Percentiles rank a stretch among this genome's conserved stretches.
phyloP scores from a whole-genome alignment of 2,113 vertebrate genomes.

The Thunnus thynnus region DNA sequence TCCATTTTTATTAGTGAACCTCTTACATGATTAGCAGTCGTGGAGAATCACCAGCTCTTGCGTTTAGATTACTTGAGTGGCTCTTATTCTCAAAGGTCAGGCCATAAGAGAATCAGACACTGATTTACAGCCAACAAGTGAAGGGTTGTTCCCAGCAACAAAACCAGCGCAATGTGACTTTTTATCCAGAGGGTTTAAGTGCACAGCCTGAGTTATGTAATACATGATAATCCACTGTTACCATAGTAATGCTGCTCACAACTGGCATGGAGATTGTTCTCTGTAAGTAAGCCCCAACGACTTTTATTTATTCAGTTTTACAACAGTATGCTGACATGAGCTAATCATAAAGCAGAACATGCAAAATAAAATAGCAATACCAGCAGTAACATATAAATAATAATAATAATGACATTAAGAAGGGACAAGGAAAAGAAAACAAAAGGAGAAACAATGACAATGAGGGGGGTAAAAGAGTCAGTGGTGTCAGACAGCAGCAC shows the following conservation, averaged over 20 bases:
- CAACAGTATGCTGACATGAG: no score
- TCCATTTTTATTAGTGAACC: neutral
- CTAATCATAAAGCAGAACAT: no score
- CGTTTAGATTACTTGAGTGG: neutral
- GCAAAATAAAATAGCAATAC: no score
- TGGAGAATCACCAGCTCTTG: neutral
- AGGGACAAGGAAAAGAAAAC: no score
- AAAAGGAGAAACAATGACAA: no score
- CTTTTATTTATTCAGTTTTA: no score
- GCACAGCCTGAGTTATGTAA: slow-evolving; percentile 80
- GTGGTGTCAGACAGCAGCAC: no score
- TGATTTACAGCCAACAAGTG: slow-evolving; percentile 19
- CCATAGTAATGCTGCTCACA: slow-evolving; percentile 79
- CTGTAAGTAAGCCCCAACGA: slow-evolving; percentile 44
- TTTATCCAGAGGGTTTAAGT: slow-evolving; percentile 78
- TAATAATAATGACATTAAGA: no score
- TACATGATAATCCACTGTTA: slow-evolving; percentile 80
- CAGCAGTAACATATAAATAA: no score
- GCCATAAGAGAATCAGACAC: slow-evolving; percentile 8
- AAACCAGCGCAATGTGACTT: slow-evolving; percentile 65
- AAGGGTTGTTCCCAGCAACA: slow-evolving; percentile 19
- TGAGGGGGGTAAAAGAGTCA: no score
- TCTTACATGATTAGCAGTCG: slow-evolving; percentile 29
- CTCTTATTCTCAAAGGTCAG: slow-evolving; percentile 36
- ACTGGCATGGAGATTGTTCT: slow-evolving; percentile 61